phyloP scores from a whole-genome alignment of 1,140 invertebrate genomes.

The Anastrepha ludens region DNA sequence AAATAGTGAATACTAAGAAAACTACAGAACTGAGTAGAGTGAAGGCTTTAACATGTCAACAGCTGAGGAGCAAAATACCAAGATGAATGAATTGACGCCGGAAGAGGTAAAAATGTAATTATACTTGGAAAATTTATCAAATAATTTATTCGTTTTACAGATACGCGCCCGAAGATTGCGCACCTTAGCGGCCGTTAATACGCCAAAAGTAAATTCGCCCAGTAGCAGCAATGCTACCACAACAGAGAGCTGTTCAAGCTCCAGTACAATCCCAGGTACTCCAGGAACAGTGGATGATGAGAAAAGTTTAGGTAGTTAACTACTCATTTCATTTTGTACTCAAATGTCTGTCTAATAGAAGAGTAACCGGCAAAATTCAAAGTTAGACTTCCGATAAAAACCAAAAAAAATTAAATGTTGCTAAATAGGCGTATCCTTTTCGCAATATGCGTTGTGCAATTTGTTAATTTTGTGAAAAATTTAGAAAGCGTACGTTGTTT shows the following conservation, averaged over 20 bases:
- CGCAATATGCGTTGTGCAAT: too few relatives aligned
- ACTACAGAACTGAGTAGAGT: not conserved
- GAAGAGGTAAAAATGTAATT: conserved; percentile 79
- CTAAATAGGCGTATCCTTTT: too few relatives aligned
- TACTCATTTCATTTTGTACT: too few relatives aligned
- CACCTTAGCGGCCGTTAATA: conserved; percentile 76
- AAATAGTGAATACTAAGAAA: not conserved
- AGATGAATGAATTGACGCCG: conserved; percentile 78
- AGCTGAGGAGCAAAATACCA: conserved; percentile 33
- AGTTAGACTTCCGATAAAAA: too few relatives aligned
- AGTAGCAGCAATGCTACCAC: conserved; percentile 72
- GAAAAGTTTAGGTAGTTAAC: not conserved
- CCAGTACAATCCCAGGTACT: conserved; percentile 62
- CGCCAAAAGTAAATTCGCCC: conserved; percentile 43
- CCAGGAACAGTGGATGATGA: conserved; percentile 43
- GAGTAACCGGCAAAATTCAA: too few relatives aligned
- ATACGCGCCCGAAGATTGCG: conserved; percentile 82
- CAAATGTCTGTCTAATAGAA: too few relatives aligned
- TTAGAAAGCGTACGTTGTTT: too few relatives aligned
- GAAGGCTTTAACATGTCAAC: not conserved
- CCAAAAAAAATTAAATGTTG: too few relatives aligned
- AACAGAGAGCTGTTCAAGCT: conserved; percentile 66
- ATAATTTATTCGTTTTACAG: conserved; percentile 74
- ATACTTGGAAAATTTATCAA: conserved; percentile 47
- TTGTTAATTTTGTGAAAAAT: too few relatives aligned